These are phyloP conservation scores for Drosophila phalerata DNA, from an alignment of 2,888 invertebrate species.

Conservation along the genomic window DNA sequence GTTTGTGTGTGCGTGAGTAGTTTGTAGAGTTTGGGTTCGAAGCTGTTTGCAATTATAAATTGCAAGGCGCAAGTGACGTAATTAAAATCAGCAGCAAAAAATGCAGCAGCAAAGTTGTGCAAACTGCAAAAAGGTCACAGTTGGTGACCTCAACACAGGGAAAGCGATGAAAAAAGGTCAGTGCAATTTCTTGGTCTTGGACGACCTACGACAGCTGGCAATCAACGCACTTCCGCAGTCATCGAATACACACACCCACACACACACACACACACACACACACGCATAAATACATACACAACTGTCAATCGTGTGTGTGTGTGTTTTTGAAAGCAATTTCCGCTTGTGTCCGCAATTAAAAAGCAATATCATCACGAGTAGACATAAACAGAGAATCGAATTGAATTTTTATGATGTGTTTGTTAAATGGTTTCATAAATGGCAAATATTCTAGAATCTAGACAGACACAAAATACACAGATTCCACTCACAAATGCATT, in stretches of 20 bases:
- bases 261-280: neutral
- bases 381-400: constrained; percentile 71
- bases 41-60: constrained; percentile 74
- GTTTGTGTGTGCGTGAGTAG: constrained; percentile 15
- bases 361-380: constrained; percentile 74
- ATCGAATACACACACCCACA: constrained; percentile 1
- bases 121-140: constrained; percentile 67
- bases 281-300: constrained; percentile 2
- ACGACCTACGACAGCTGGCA: constrained; percentile 46
- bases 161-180: constrained; percentile 37
- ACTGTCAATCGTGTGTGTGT: constrained; percentile 34
- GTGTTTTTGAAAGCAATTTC: constrained; percentile 75
- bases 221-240: constrained; percentile 75
- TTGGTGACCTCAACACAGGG: constrained; percentile 51
- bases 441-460: constrained; percentile 55
- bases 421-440: constrained; percentile 79
- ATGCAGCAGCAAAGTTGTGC: constrained; percentile 14
- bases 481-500: constrained; percentile 4
- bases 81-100: constrained; percentile 52
- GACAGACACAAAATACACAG: constrained; percentile 22
- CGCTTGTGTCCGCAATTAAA: constrained; percentile 83
- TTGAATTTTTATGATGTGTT: constrained; percentile 82
- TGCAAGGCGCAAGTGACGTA: constrained; percentile 63
- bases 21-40: constrained; percentile 24
- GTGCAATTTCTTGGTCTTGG: constrained; percentile 42